phyloP scores from a whole-genome alignment of 2,888 invertebrate genomes.

The Omphaloscelis lunosa region DNA sequence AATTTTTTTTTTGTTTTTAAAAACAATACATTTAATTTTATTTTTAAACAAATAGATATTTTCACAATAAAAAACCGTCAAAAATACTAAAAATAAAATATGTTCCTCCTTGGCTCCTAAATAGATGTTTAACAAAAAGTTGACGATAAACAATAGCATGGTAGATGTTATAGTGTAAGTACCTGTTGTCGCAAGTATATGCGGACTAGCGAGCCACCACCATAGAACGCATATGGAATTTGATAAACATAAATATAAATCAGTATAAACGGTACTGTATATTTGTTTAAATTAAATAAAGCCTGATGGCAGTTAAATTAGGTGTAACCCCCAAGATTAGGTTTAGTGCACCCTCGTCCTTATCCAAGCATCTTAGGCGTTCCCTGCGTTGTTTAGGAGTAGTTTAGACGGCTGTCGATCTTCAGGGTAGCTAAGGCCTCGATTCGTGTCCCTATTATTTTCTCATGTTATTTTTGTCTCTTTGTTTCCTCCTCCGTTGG shows the following conservation, averaged over 20 bases:
- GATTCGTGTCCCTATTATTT: conserved; percentile 75
- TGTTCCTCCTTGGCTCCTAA: conserved; percentile 86
- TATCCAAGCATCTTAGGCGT: conserved; percentile 76
- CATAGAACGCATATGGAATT: conserved; percentile 82
- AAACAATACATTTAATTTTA: conserved; percentile 10
- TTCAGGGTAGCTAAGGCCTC: conserved; percentile 83
- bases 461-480: conserved; percentile 73
- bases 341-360: conserved; percentile 76
- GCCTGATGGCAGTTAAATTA: conserved; percentile 73
- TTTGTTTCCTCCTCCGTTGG: conserved; percentile 69
- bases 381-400: conserved; percentile 85
- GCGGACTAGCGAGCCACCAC: conserved; percentile 82
- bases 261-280: conserved; percentile 66
- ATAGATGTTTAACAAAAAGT: conserved; percentile 76
- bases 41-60: conserved; percentile 64
- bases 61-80: conserved; percentile 79
- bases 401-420: conserved; percentile 78
- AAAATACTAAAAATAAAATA: conserved; percentile 71
- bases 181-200: conserved; percentile 71
- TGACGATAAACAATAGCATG: conserved; percentile 81
- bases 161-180: conserved; percentile 82
- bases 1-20: conserved; percentile 20
- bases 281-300: conserved; percentile 67
- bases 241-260: conserved; percentile 71
- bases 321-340: conserved; percentile 70